A percentile compares a stretch with the other conserved stretches of the same genome.
These are phyloP conservation scores for Xiphorhynchus elegans DNA, from an alignment of 2,113 vertebrate genomes.

Conservation along the genomic window DNA sequence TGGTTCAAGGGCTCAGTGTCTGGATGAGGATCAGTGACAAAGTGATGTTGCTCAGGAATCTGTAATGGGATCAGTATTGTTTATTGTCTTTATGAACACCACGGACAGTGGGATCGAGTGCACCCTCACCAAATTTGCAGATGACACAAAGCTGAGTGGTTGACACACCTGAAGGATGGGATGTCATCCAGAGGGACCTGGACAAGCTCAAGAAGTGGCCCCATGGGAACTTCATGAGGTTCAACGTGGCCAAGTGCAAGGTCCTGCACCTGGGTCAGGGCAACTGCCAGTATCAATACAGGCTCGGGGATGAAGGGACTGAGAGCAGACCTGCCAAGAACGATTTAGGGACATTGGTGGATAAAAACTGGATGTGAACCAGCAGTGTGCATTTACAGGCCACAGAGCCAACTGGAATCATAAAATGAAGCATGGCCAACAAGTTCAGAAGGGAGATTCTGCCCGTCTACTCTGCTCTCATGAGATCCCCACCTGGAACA, in stretches of 20 bases:
- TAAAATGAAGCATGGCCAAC: accelerated
- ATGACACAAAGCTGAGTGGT: not conserved
- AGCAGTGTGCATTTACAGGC: not conserved
- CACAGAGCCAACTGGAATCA: not conserved
- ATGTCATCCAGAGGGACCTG: not conserved
- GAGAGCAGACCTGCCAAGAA: not conserved
- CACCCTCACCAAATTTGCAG: not conserved
- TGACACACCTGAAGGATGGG: accelerated
- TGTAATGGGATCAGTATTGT: not conserved
- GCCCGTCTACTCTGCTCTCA: not conserved
- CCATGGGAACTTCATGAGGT: not conserved
- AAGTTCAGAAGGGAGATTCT: not conserved
- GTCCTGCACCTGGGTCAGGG: not conserved
- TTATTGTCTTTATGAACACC: not conserved
- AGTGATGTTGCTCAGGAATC: not conserved
- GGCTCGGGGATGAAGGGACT: not conserved
- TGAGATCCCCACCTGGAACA: not conserved
- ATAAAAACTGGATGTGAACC: not conserved
- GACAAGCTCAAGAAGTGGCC: not conserved
- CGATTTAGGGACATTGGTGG: too few species aligned
- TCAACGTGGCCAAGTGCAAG: not conserved
- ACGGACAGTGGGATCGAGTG: not conserved
- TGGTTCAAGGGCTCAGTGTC: not conserved
- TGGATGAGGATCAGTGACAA: not conserved
- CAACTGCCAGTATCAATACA: not conserved